A percentile compares a stretch with the other conserved stretches of the same genome.
Evolutionary conservation across 2,797 vertebrate genomes (phyloP).

Genomic region (Gobio occitaniae): DNA sequence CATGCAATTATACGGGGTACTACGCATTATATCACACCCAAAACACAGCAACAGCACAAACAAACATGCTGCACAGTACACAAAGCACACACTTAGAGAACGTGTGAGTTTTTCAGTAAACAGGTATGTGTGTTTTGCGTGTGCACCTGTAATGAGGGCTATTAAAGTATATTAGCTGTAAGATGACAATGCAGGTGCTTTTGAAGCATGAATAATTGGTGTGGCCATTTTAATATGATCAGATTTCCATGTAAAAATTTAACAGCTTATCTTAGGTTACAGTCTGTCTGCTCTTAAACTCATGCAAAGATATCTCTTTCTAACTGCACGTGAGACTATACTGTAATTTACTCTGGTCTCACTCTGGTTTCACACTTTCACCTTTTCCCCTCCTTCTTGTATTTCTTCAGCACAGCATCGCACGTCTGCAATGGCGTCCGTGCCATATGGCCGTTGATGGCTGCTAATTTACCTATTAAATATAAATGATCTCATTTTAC

Average conservation of each 20-base stretch:
- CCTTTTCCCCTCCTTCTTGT: conserved; percentile 6
- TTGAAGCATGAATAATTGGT: conserved; percentile 21
- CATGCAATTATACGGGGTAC: not conserved
- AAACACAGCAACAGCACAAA: not conserved
- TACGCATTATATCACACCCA: not conserved
- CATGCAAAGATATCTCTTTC: conserved; percentile 48
- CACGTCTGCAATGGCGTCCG: not conserved
- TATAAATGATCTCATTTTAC: conserved; percentile 1
- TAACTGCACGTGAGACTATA: conserved; percentile 31
- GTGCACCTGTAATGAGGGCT: not conserved
- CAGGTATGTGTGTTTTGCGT: not conserved
- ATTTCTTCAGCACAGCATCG: not conserved
- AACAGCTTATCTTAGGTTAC: conserved; percentile 49
- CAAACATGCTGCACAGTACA: not conserved
- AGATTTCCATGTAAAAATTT: conserved; percentile 53
- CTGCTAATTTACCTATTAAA: conserved; percentile 11
- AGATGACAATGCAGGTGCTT: conserved; percentile 6
- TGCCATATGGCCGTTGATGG: not conserved
- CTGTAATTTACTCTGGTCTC: conserved; percentile 13
- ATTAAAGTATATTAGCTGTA: conserved; percentile 23
- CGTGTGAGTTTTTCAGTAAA: not conserved
- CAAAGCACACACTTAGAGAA: not conserved
- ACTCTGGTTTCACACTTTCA: conserved; percentile 42
- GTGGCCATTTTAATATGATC: conserved; percentile 55
- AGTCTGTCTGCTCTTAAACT: conserved; percentile 28